Evolutionary conservation across 1,140 invertebrate genomes (phyloP), one percentile per base, ranked within the genome.

Genomic region (Drosophila melanica): DNA sequence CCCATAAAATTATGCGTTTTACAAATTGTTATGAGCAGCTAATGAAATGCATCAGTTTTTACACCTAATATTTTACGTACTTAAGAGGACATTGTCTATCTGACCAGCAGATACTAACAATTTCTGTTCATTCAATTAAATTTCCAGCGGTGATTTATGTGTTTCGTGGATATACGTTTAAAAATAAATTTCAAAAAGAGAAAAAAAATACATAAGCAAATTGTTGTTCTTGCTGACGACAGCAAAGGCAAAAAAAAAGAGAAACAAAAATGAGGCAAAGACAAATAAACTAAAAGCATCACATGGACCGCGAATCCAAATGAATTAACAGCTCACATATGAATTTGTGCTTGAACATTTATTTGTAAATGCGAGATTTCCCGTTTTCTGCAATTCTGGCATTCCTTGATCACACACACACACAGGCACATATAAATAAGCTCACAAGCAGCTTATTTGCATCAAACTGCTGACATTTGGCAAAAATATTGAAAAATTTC

Each of bases 141-240:
- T 42, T 39, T 57, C 16, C n/a, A 35, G 50, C 39, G 44, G 39
- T 66, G 75, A 86, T 82, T 89, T 76, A 82, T 79, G 64, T 77
- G 51, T 53, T 84, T 12, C 48, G 48, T 20, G 33, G 42, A 35
- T 44, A 27, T 57, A 23, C 14, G 27, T 57, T 35, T 18, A 14
- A 57, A 66, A 62, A 70, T 59, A 86, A 67, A 75, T 68, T 50
- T 57, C 33, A 9, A 37, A 30, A 45, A 30, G 20, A 30, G 27
- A 4, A 2, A 45, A 6, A 73, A 59, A 47, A 35, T n/a, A 23
- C 20, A 23, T 82, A 76, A 89, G 79, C 79, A 86, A 79, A 63
- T 14, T 48, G 10, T 16, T 44, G 51, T 23, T 48, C 14, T 6
- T 65, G 39, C 59, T 65, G 47, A 57, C 75, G 62, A 74, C 67